These are phyloP conservation scores for Megathymus violae DNA, from an alignment of 1,140 invertebrate genomes.

Conservation along the genomic window DNA sequence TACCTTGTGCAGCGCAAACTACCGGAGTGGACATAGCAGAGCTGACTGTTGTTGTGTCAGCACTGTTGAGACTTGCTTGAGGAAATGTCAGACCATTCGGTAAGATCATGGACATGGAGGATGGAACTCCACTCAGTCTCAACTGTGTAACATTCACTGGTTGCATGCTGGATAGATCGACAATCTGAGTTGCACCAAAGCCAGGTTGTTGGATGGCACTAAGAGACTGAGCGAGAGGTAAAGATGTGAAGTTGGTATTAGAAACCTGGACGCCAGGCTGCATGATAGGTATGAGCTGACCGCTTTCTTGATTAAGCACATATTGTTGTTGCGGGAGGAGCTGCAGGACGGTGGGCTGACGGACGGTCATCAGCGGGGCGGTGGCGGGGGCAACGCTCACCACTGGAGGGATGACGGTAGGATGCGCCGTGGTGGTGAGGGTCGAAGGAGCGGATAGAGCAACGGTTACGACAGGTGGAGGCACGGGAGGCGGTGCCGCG, in stretches of 20 bases:
- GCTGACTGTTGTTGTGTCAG: conserved; percentile 73
- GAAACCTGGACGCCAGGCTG: conserved; percentile 75
- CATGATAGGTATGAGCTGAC: conserved; percentile 76
- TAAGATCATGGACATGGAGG: conserved; percentile 79
- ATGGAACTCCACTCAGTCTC: conserved; percentile 75
- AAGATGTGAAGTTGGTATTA: conserved; percentile 72
- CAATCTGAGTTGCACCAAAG: conserved; percentile 72
- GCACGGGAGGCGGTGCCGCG: conserved; percentile 59
- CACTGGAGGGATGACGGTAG: conserved; percentile 66
- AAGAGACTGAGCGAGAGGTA: conserved; percentile 66
- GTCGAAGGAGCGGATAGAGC: conserved; percentile 58
- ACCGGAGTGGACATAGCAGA: conserved; percentile 73
- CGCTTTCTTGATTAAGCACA: conserved; percentile 76
- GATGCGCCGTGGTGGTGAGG: conserved; percentile 58
- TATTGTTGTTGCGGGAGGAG: conserved; percentile 74
- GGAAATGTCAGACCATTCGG: conserved; percentile 72
- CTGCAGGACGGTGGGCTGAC: conserved; percentile 73
- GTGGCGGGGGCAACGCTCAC: conserved; percentile 70
- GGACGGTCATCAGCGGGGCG: conserved; percentile 73
- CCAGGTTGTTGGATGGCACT: conserved; percentile 67
- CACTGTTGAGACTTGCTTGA: conserved; percentile 67
- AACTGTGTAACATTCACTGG: conserved; percentile 76
- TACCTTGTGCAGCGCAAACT: conserved; percentile 73
- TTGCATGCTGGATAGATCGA: conserved; percentile 76
- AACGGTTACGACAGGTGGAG: conserved; percentile 58